phyloP scores from a whole-genome alignment of 2,797 vertebrate species.

The Enteromius trimaculatus region DNA sequence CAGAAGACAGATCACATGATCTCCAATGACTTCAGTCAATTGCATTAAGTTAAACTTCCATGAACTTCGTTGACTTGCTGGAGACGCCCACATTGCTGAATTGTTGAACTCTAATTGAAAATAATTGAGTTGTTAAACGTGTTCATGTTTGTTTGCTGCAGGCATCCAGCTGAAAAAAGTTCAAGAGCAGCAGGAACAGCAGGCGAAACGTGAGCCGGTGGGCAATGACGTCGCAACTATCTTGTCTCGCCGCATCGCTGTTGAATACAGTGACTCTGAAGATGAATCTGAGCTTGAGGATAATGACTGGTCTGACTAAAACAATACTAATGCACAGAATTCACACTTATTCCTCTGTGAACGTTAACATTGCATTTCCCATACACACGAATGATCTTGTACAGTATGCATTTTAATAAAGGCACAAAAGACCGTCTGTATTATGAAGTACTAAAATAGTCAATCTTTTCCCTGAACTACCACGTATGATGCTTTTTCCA shows the following conservation, averaged over 20 bases:
- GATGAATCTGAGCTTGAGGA: slow-evolving; percentile 96
- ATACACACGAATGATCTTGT: slow-evolving; percentile 19
- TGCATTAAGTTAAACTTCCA: neutral
- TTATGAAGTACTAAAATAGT: slow-evolving; percentile 53
- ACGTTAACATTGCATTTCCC: slow-evolving; percentile 25
- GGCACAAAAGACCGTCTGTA: slow-evolving; percentile 13
- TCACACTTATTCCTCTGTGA: neutral
- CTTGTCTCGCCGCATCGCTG: slow-evolving; percentile 92
- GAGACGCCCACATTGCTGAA: neutral
- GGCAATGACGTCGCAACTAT: slow-evolving; percentile 97
- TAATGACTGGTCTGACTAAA: slow-evolving; percentile 97
- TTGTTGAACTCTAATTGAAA: neutral
- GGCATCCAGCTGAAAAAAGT: slow-evolving; percentile 98
- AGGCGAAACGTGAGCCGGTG: slow-evolving; percentile 92
- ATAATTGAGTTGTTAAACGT: neutral
- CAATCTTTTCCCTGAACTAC: slow-evolving; percentile 64
- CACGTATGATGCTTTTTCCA: slow-evolving; percentile 57
- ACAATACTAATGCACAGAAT: slow-evolving; percentile 29
- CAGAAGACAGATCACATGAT: neutral
- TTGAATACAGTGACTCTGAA: slow-evolving; percentile 97
- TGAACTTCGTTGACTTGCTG: neutral
- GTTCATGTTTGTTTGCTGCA: slow-evolving; percentile 61
- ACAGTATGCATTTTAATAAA: slow-evolving; percentile 35
- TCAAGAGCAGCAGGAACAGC: slow-evolving; percentile 96
- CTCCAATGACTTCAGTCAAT: neutral